Evolutionary conservation across 2,113 vertebrate species (phyloP), one percentile per base, ranked within the genome.

Genomic region (Baryphthengus martii): DNA sequence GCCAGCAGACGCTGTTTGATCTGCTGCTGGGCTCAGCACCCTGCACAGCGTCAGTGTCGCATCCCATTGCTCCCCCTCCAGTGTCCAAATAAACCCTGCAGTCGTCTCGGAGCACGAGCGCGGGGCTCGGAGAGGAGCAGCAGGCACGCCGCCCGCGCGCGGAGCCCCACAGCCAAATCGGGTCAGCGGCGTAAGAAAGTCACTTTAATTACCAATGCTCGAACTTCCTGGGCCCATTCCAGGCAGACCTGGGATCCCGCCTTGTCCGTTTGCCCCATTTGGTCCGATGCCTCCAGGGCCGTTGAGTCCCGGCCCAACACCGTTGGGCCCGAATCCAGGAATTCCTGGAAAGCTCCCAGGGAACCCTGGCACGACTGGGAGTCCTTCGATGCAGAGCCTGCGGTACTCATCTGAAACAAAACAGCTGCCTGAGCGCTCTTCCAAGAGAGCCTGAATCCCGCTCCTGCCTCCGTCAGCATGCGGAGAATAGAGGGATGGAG

Each of bases 381-480:
- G 97, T 1, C 98, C 98, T 66, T 98, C 98, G 28, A 98, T 98
- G 76, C 99, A 99, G 47, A 99, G 97, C 78, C 98, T 94, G 86
- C 98, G 98, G 97, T 98, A 99, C 91, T 99, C 99, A 26, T 99
- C 99, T 99, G 88, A 52, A 78, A 96, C 12, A 39, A 61, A 95
- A 37, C 47, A 18, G 73, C 18, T 79, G 84, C 79, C 84, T 94
- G 9, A 94, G 87, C 3, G 39, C 10, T 58, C 3, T 24, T 45
- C 28, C 76, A 68, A 75, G 63, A 35, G 73, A 0, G 26, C 62
- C 71, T 1, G 18, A 24, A 42, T 29, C 42, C 23, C 39, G 14
- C 56, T 5, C 35, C 81, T 37, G 61, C 66, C 66, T 24, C 74
- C 31, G 63, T 44, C 79, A 62, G 81, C 26, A 31, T 2, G 21